Evolutionary conservation across 2,888 invertebrate genomes (phyloP).

Genomic region (Phengaris alcon): DNA sequence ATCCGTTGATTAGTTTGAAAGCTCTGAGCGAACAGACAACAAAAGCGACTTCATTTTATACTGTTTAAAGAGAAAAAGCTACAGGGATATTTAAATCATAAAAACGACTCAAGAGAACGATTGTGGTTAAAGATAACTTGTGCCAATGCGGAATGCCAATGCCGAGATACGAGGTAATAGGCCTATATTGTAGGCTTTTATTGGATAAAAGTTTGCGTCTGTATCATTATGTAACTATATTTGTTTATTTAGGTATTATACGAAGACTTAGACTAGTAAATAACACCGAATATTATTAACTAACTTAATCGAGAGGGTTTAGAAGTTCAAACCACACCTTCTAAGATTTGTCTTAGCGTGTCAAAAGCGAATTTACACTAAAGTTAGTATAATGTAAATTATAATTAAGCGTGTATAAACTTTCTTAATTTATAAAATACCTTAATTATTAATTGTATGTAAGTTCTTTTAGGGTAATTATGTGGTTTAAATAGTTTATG

Average conservation of each 20-base stretch:
- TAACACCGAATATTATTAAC: not conserved
- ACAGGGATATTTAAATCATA: not conserved
- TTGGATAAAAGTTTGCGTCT: not conserved
- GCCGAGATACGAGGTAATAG: not conserved
- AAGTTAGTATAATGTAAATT: no score
- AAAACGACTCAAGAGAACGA: not conserved
- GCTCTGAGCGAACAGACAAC: no score
- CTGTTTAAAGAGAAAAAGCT: not conserved
- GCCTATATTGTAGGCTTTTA: not conserved
- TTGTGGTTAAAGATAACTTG: not conserved
- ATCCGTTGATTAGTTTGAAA: no score
- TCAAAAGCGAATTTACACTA: no score
- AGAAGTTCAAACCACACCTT: not conserved
- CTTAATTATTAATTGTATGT: no score
- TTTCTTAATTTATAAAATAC: no score
- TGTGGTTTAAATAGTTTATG: no score
- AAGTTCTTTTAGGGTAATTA: no score
- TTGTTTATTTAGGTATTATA: not conserved
- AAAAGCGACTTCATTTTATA: not conserved
- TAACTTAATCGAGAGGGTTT: not conserved
- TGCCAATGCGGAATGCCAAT: not conserved
- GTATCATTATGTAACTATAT: conserved; percentile 1
- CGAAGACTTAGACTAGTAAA: not conserved
- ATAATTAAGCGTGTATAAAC: no score
- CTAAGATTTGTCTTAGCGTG: not conserved